Evolutionary conservation across 2,888 invertebrate species (phyloP).

Genomic region (Ypsolopha sequella): DNA sequence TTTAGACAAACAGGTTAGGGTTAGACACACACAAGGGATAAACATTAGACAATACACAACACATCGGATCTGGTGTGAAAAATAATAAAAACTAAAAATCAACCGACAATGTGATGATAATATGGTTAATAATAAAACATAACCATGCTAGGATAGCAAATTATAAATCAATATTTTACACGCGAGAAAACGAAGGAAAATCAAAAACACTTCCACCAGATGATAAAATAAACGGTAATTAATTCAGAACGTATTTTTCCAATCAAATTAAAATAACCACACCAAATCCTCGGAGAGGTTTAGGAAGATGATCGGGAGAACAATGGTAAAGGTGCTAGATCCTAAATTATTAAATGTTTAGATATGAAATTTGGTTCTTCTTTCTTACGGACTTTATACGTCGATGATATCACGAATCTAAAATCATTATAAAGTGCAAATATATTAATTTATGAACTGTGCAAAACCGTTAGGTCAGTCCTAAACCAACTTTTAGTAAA

Average conservation of each 20-base stretch:
- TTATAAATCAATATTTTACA: conserved; percentile 50
- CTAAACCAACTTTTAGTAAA: conserved; percentile 46
- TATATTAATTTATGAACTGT: conserved; percentile 49
- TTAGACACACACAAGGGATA: conserved; percentile 91
- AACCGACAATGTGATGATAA: conserved; percentile 18
- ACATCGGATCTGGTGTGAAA: conserved; percentile 72
- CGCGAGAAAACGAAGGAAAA: conserved; percentile 64
- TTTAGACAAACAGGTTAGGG: conserved; percentile 71
- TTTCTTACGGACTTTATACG: conserved; percentile 46
- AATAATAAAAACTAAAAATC: conserved; percentile 38
- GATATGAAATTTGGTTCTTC: conserved; percentile 42
- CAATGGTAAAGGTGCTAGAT: conserved; percentile 58
- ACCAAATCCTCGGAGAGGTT: conserved; percentile 70
- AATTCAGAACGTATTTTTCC: conserved; percentile 42
- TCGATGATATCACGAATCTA: conserved; percentile 59
- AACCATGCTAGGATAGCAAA: conserved; percentile 65
- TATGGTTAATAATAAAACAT: conserved; percentile 35
- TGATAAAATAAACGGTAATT: conserved; percentile 57
- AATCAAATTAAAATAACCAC: conserved; percentile 63
- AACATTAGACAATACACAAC: conserved; percentile 93
- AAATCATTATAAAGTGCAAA: conserved; percentile 60
- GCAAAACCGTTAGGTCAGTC: conserved; percentile 48
- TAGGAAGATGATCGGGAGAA: conserved; percentile 60
- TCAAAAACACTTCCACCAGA: conserved; percentile 70
- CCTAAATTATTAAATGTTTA: conserved; percentile 45